Percentiles rank a stretch among this genome's conserved stretches.
Evolutionary conservation across 2,888 invertebrate species (phyloP).

Genomic region (Mimumesa dahlbomi): DNA sequence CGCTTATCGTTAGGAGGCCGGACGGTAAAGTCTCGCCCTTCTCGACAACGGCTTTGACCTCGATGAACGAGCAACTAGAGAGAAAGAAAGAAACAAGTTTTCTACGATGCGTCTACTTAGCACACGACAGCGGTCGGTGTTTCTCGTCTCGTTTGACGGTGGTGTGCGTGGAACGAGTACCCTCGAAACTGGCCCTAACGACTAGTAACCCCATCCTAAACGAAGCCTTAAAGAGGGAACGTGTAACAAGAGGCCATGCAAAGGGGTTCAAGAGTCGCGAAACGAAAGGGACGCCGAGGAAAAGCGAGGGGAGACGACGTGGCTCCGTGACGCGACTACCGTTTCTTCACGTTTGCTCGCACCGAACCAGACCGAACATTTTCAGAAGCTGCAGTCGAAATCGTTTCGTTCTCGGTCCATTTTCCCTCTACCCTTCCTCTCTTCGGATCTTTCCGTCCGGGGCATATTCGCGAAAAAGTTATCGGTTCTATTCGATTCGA

Average conservation of each 20-base stretch:
- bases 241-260: slow-evolving; percentile 69
- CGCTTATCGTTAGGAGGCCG: too few species aligned
- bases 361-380: too few species aligned
- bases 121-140: slow-evolving; percentile 20
- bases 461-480: too few species aligned
- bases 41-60: background rate
- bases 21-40: too few species aligned
- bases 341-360: too few species aligned
- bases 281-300: slow-evolving; percentile 39
- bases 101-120: slow-evolving; percentile 55
- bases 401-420: too few species aligned
- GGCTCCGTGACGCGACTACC: too few species aligned
- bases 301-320: slow-evolving; percentile 29
- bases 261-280: slow-evolving; percentile 64
- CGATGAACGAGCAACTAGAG: background rate
- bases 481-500: too few species aligned
- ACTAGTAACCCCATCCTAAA: slow-evolving; percentile 73
- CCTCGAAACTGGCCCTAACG: slow-evolving; percentile 71
- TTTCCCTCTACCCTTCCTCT: too few species aligned
- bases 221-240: slow-evolving; percentile 72
- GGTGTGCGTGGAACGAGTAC: slow-evolving; percentile 48
- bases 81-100: slow-evolving; percentile 15
- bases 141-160: too few species aligned
- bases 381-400: too few species aligned
- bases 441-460: too few species aligned